Evolutionary conservation across 2,797 vertebrate species (phyloP).

Genomic region (Urocyon cinereoargenteus): DNA sequence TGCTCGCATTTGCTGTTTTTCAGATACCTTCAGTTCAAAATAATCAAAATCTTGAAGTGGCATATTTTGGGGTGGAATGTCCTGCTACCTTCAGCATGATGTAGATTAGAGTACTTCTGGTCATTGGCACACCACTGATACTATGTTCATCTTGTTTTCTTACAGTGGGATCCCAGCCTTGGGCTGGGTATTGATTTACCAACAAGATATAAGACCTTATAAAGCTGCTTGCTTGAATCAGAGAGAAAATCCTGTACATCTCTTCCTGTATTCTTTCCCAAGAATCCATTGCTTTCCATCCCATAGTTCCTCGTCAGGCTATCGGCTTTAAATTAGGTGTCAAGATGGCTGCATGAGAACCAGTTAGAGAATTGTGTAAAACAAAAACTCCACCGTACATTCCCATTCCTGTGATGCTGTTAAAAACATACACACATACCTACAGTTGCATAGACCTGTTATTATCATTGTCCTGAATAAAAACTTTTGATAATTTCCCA

Average conservation of each 20-base stretch:
- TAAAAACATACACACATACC: neutral
- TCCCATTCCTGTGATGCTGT: neutral
- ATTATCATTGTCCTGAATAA: neutral
- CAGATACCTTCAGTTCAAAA: neutral
- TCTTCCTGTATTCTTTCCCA: neutral
- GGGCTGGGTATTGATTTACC: neutral
- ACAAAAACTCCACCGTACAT: neutral
- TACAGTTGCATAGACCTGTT: neutral
- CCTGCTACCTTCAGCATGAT: neutral
- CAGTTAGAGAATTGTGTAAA: neutral
- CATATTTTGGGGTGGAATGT: neutral
- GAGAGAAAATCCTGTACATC: neutral
- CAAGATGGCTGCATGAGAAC: neutral
- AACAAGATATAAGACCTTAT: neutral
- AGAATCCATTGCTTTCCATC: slow-evolving; percentile 15
- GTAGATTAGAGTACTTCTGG: neutral
- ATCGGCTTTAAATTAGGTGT: neutral
- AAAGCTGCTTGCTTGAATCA: neutral
- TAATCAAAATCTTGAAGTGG: neutral
- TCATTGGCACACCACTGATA: neutral
- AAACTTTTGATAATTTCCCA: neutral
- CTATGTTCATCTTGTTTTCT: neutral
- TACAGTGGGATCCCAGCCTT: neutral
- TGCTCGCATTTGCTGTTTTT: neutral
- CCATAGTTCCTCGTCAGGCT: neutral